phyloP scores from a whole-genome alignment of 2,888 invertebrate species.

The Phyllotreta striolata region DNA sequence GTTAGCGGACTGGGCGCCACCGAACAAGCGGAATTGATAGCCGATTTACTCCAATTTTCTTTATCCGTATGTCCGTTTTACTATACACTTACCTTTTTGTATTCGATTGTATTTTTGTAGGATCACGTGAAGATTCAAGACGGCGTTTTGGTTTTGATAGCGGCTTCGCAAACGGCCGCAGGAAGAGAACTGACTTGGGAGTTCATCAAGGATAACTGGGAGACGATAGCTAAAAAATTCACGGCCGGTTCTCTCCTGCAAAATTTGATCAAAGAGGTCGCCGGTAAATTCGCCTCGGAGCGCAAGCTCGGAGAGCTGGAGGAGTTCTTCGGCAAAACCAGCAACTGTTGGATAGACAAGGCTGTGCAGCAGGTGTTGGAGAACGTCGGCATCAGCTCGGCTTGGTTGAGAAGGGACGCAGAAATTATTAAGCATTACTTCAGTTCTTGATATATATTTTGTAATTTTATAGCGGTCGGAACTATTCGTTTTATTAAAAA shows the following conservation, averaged over 20 bases:
- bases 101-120: conserved; percentile 58
- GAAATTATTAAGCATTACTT: conserved; percentile 64
- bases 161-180: conserved; percentile 79
- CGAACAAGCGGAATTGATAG: conserved; percentile 73
- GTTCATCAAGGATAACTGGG: conserved; percentile 87
- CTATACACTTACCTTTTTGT: conserved; percentile 13
- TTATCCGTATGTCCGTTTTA: conserved; percentile 71
- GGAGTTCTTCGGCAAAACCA: conserved; percentile 37
- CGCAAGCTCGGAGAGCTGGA: conserved; percentile 74
- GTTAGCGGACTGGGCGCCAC: conserved; percentile 83
- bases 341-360: conserved; percentile 71
- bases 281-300: conserved; percentile 88
- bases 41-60: conserved; percentile 80
- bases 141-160: conserved; percentile 86
- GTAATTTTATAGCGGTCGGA: background rate
- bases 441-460: conserved; percentile 26
- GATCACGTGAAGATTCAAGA: conserved; percentile 92
- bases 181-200: conserved; percentile 91
- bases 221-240: conserved; percentile 77
- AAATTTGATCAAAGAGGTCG: conserved; percentile 82
- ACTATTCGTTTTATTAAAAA: too few relatives aligned
- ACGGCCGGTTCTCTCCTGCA: conserved; percentile 79
- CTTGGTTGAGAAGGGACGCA: conserved; percentile 85
- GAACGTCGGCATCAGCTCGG: conserved; percentile 86
- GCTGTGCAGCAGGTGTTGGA: conserved; percentile 90